Conservation (phyloP, 2,888 invertebrate genomes). For the Stomorhina lunata region DNA sequence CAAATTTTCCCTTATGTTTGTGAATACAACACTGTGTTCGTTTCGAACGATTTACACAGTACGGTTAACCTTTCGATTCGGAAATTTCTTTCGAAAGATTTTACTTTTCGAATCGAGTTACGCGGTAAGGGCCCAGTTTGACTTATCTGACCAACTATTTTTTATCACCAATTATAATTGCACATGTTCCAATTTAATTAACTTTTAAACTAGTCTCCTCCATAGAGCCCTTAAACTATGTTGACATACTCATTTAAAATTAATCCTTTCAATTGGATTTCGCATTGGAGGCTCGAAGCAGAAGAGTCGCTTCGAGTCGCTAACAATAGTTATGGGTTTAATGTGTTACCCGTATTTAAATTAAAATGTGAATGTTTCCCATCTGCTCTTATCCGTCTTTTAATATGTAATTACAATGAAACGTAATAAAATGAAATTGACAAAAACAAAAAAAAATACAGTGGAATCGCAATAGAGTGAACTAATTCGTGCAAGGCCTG, state of each 20-base stretch:
- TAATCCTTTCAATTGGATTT: slow-evolving; percentile 21
- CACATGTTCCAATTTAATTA: slow-evolving; percentile 10
- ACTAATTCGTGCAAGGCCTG: no score
- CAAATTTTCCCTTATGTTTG: no score
- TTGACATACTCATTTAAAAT: neutral
- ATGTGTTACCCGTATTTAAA: slow-evolving; percentile 49
- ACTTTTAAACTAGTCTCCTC: neutral
- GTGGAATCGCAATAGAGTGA: no score
- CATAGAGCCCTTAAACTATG: neutral
- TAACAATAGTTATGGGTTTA: neutral
- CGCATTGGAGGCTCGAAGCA: neutral
- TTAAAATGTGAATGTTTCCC: slow-evolving; percentile 54
- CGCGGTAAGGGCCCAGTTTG: no score
- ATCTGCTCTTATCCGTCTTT: slow-evolving; percentile 43
- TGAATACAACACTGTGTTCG: no score
- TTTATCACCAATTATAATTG: neutral
- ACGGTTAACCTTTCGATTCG: no score
- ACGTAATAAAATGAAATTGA: slow-evolving; percentile 53
- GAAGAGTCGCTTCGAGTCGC: no score
- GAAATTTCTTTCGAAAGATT: no score
- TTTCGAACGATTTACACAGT: no score
- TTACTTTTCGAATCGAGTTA: no score
- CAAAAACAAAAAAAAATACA: neutral
- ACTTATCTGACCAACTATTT: neutral
- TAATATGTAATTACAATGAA: slow-evolving; percentile 43